phyloP scores from a whole-genome alignment of 92 coral and sea anemone genomes.

The Palythoa caribaeorum region DNA sequence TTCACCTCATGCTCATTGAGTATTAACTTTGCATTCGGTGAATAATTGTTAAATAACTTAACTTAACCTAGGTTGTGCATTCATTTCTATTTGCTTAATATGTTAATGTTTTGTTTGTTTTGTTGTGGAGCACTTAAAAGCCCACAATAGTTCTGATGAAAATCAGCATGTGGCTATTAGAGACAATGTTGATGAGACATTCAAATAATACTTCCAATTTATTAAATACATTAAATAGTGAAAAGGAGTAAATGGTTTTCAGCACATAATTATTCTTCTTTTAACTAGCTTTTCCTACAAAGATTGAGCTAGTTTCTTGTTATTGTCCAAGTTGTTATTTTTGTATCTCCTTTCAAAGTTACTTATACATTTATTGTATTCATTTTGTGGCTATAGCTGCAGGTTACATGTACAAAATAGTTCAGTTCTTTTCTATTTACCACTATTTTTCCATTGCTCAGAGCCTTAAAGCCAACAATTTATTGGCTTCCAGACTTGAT shows the following conservation, averaged over 20 bases:
- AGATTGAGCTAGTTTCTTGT: not conserved
- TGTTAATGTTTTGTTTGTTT: not conserved
- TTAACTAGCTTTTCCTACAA: not conserved
- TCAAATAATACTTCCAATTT: not conserved
- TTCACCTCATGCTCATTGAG: no score
- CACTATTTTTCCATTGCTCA: no score
- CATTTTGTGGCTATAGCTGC: not conserved
- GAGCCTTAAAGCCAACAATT: no score
- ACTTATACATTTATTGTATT: conserved; percentile 1
- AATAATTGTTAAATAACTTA: no score
- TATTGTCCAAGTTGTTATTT: not conserved
- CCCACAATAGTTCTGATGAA: not conserved
- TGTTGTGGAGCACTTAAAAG: not conserved
- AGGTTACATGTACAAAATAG: no score
- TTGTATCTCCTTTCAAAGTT: not conserved
- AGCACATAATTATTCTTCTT: not conserved
- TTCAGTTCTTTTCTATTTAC: no score
- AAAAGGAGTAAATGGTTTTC: not conserved
- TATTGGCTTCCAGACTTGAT: no score
- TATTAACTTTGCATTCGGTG: no score
- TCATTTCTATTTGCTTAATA: no score
- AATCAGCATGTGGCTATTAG: not conserved
- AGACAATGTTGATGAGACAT: not conserved
- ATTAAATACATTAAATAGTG: not conserved
- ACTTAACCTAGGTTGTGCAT: no score